These are phyloP conservation scores for Synergus itoensis DNA, from an alignment of 2,888 invertebrate species.

Conservation along the genomic window DNA sequence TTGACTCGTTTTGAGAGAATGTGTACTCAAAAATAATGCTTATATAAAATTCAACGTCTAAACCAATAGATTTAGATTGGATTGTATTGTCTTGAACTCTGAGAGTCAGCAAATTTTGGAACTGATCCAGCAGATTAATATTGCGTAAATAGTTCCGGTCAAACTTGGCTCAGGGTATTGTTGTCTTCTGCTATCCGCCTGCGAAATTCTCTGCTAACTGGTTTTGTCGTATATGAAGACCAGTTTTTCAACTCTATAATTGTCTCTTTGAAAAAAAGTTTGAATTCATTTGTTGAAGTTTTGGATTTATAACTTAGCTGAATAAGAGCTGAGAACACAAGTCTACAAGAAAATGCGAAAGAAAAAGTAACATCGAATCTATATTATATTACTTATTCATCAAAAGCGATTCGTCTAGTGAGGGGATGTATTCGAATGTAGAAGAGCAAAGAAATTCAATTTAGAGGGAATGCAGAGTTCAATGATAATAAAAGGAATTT, in stretches of 20 bases:
- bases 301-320: neutral
- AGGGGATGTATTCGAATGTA: neutral
- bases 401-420: neutral
- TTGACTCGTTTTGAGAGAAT: too few relatives aligned
- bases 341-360: neutral
- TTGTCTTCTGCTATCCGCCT: constrained; percentile 5
- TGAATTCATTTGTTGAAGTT: neutral
- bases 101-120: constrained; percentile 1
- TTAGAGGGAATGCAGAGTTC: neutral
- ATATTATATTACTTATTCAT: neutral
- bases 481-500: neutral
- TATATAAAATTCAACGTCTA: neutral
- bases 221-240: constrained; percentile 3
- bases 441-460: neutral
- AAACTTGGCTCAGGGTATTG: constrained; percentile 29
- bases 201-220: neutral
- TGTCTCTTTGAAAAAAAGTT: neutral
- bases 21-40: neutral
- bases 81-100: neutral
- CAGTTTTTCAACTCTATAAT: neutral
- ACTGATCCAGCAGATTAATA: constrained; percentile 12
- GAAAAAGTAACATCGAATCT: neutral
- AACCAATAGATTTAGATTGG: neutral
- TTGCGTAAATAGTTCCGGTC: constrained; percentile 40
- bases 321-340: too few relatives aligned